phyloP scores from a whole-genome alignment of 2,113 vertebrate genomes.

The Astur gentilis region DNA sequence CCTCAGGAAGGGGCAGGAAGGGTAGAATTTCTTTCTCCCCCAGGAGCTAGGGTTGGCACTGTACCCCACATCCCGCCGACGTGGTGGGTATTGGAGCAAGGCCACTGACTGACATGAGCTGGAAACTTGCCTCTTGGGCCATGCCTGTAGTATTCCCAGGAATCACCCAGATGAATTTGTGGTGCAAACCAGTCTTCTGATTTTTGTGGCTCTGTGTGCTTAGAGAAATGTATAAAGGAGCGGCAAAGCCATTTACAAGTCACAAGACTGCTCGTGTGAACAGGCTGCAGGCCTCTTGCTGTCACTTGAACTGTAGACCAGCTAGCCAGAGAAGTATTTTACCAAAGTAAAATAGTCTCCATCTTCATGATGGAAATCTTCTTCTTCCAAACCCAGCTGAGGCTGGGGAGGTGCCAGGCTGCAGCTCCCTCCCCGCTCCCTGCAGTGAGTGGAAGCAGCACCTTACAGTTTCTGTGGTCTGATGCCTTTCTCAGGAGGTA shows the following conservation, averaged over 20 bases:
- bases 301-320: neutral
- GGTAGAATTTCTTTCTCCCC: neutral
- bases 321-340: neutral
- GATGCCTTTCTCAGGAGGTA: neutral
- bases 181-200: neutral
- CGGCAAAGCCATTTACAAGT: neutral
- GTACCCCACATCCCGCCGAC: neutral
- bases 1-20: neutral
- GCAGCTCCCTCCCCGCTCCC: neutral
- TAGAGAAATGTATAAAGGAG: neutral
- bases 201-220: neutral
- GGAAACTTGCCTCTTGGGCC: neutral
- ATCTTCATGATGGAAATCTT: neutral
- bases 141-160: neutral
- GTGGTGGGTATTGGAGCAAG: neutral
- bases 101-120: neutral
- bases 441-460: fast-evolving
- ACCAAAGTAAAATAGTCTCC: neutral
- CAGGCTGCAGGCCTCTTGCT: neutral
- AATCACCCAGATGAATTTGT: neutral
- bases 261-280: neutral
- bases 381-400: neutral
- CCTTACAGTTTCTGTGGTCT: neutral
- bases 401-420: neutral
- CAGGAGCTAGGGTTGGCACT: neutral